Conservation (phyloP, 2,797 vertebrate genomes). For the Ctenopoma multispine region DNA sequence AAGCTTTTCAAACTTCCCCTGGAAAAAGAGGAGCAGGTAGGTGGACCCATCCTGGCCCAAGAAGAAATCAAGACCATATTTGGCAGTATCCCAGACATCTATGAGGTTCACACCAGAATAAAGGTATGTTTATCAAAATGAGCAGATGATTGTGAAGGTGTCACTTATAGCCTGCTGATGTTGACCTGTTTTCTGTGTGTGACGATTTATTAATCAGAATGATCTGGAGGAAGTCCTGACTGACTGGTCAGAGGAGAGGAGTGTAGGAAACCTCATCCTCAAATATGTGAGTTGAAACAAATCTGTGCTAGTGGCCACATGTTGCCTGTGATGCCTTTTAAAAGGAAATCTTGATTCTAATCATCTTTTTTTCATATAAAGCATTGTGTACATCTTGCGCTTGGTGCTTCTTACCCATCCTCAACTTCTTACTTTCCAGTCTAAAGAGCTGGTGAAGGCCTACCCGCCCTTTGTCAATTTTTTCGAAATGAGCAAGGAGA, state of each 20-base stretch:
- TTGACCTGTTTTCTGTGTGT: conserved; percentile 21
- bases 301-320: too few relatives aligned
- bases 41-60: conserved; percentile 95
- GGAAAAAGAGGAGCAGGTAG: conserved; percentile 95
- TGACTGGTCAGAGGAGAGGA: conserved; percentile 94
- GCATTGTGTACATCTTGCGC: neutral
- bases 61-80: conserved; percentile 99
- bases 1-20: conserved; percentile 95
- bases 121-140: conserved; percentile 85
- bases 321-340: too few relatives aligned
- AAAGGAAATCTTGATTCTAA: too few relatives aligned
- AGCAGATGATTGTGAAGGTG: neutral
- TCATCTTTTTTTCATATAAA: too few relatives aligned
- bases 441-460: conserved; percentile 94
- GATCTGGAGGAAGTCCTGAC: conserved; percentile 95
- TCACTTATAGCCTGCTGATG: neutral
- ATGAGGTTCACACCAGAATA: conserved; percentile 95
- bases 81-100: conserved; percentile 97
- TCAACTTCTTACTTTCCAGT: conserved; percentile 79
- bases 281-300: conserved; percentile 91
- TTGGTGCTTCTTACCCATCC: neutral
- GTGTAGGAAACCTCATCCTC: conserved; percentile 94
- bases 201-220: conserved; percentile 80
- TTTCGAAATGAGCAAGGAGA: conserved; percentile 99
- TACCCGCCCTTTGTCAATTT: conserved; percentile 99